Percentiles rank a stretch among this genome's conserved stretches.
phyloP scores from a whole-genome alignment of 2,888 invertebrate species.

The Pandemis corylana region DNA sequence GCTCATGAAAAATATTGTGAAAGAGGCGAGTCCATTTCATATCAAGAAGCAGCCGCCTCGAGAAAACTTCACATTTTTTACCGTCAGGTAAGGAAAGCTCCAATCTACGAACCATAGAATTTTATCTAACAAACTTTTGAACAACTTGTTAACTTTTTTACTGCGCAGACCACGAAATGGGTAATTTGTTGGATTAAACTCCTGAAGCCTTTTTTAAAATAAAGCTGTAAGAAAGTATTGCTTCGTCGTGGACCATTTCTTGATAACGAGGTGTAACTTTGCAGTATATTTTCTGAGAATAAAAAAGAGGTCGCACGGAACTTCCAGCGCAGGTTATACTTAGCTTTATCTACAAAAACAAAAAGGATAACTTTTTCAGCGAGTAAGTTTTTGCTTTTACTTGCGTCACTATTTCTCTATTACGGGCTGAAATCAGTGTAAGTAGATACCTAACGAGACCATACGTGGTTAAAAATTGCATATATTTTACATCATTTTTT shows the following conservation, averaged over 20 bases:
- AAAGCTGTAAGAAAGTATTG: constrained; percentile 24
- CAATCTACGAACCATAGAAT: constrained; percentile 32
- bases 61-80: background rate
- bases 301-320: background rate
- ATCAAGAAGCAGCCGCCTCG: background rate
- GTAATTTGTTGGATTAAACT: constrained; percentile 39
- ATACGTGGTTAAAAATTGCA: background rate
- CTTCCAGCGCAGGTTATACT: background rate
- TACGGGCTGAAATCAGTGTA: background rate
- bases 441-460: background rate
- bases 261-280: constrained; percentile 17
- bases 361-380: background rate
- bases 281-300: constrained; percentile 3
- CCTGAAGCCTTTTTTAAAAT: constrained; percentile 27
- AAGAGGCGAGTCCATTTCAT: background rate
- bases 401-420: background rate
- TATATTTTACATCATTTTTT: no score
- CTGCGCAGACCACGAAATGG: constrained; percentile 27
- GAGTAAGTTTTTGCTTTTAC: background rate
- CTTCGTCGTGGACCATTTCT: constrained; percentile 10
- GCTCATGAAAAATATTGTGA: constrained; percentile 1
- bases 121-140: constrained; percentile 39
- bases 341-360: background rate
- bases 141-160: constrained; percentile 33
- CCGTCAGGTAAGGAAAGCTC: constrained; percentile 1